phyloP scores from a whole-genome alignment of 35 echinoderm and acorn worm genomes.

The Antedon bifida region DNA sequence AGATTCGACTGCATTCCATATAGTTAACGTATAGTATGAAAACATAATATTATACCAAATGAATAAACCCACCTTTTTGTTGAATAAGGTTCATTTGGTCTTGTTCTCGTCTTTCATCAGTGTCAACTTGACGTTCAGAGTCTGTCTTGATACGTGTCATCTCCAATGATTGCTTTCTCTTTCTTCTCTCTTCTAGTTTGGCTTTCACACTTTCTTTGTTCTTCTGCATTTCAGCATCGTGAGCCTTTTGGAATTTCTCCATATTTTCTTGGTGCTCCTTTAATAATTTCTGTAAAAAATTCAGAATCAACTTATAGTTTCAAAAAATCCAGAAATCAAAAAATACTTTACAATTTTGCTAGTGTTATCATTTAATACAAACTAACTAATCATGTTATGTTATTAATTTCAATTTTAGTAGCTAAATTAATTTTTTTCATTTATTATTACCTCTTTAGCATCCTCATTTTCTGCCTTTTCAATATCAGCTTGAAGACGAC shows the following conservation, averaged over 20 bases:
- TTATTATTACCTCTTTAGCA: conserved; percentile 48
- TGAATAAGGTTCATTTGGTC: conserved; percentile 79
- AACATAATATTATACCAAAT: no score
- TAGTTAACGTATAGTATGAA: no score
- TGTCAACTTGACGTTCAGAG: conserved; percentile 26
- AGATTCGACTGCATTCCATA: no score
- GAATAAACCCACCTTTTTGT: no score
- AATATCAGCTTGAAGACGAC: conserved; percentile 62
- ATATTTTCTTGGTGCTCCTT: conserved; percentile 62
- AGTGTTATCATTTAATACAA: no score
- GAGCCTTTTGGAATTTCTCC: conserved; percentile 40
- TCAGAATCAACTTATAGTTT: no score
- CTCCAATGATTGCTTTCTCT: conserved; percentile 51
- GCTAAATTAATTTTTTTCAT: no score
- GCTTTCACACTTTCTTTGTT: conserved; percentile 40
- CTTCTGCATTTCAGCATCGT: conserved; percentile 49
- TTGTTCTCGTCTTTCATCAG: conserved; percentile 55
- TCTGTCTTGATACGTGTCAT: conserved; percentile 46
- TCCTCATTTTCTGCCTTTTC: conserved; percentile 47
- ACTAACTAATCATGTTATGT: no score
- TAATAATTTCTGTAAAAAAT: conserved; percentile 54
- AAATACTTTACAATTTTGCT: no score
- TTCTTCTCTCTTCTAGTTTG: conserved; percentile 59
- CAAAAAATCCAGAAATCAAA: no score
- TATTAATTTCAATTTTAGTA: neutral